Evolutionary conservation across 2,888 invertebrate species (phyloP).

Genomic region (Lamellibrachia satsuma): DNA sequence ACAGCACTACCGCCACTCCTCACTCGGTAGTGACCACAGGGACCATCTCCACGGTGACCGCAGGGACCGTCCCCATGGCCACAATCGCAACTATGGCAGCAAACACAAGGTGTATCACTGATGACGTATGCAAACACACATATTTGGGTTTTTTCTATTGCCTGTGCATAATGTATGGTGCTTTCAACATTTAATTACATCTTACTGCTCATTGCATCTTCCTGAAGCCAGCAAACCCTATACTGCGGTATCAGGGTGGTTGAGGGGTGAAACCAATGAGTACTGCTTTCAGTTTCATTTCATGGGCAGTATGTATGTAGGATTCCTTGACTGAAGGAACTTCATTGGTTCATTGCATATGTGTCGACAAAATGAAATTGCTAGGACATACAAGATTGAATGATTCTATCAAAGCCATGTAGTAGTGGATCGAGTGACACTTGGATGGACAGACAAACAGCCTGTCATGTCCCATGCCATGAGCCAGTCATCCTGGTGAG

Average conservation of each 20-base stretch:
- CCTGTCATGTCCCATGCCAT: neutral
- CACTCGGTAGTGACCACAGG: neutral
- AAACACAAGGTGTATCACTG: neutral
- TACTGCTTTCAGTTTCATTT: neutral
- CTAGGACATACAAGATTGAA: neutral
- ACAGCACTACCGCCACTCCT: neutral
- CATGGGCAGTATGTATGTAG: neutral
- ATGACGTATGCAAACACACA: neutral
- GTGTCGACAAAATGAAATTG: neutral
- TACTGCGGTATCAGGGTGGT: neutral
- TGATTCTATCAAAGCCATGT: neutral
- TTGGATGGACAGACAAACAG: neutral
- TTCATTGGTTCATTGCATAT: neutral
- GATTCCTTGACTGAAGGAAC: neutral
- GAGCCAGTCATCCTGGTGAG: neutral
- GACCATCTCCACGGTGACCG: conserved; percentile 13
- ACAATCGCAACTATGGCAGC: neutral
- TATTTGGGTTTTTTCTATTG: neutral
- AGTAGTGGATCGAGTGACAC: neutral
- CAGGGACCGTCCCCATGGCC: neutral
- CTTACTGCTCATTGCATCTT: neutral
- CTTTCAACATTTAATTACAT: neutral
- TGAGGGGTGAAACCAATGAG: neutral
- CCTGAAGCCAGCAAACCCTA: neutral
- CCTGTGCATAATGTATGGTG: neutral